Conservation (phyloP, 2,797 vertebrate genomes). For the Anomalospiza imberbis region DNA sequence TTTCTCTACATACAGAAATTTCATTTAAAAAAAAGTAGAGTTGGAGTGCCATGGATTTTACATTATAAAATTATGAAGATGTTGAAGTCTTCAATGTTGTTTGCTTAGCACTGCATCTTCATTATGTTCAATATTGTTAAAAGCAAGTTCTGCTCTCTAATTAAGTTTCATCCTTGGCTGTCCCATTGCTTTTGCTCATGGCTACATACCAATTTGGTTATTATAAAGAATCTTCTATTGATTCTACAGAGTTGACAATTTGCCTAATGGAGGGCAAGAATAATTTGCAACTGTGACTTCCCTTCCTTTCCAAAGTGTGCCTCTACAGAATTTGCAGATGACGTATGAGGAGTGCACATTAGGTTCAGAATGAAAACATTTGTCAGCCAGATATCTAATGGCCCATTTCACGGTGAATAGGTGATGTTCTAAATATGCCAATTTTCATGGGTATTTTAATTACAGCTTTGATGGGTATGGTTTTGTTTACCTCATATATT, state of each 20-base stretch:
- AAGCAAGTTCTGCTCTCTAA: constrained; percentile 31
- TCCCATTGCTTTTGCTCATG: constrained; percentile 24
- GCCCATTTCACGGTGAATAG: background rate
- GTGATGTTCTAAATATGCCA: background rate
- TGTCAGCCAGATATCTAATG: constrained; percentile 37
- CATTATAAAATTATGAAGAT: background rate
- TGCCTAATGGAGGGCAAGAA: constrained; percentile 49
- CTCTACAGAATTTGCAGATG: constrained; percentile 42
- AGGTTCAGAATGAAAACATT: constrained; percentile 29
- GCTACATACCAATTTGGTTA: constrained; percentile 13
- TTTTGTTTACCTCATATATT: constrained; percentile 12
- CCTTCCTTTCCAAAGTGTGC: constrained; percentile 29
- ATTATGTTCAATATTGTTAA: background rate
- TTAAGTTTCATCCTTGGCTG: constrained; percentile 8
- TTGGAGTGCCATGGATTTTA: background rate
- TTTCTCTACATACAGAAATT: background rate
- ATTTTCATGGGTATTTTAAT: constrained; percentile 36
- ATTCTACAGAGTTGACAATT: constrained; percentile 49
- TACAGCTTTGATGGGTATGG: background rate
- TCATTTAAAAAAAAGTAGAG: background rate
- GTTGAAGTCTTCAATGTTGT: background rate
- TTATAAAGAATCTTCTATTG: constrained; percentile 39
- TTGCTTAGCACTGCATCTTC: constrained; percentile 1
- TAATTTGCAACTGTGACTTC: constrained; percentile 20
- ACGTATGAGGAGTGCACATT: background rate